Base-by-base conservation (phyloP, 2,888 invertebrate species). In the Tetranychus truncatus region DNA sequence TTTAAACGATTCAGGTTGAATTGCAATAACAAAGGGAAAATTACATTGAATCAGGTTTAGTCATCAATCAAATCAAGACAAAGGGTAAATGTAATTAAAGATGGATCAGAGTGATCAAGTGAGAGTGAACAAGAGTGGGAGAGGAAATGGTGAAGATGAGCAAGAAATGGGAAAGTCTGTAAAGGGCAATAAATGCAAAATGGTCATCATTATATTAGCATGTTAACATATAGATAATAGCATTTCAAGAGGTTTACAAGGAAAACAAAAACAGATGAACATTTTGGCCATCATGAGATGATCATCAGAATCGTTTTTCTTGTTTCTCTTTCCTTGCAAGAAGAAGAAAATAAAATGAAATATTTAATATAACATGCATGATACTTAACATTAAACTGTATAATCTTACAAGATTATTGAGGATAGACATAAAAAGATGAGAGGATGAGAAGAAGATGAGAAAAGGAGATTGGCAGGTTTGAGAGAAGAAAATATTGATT, bases 381-480 rank as follows among this genome's bases (percentile, higher is more conserved):
- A 15, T 55, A 15, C 9, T 55, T 15, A 55, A 55, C 55, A 55
- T 15, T 9, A 55, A 55, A 15, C 9, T 55, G 55, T 55, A 55
- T 55, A 55, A 55, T 55, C 55, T 55, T 55, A 55, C 55, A 55
- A 55, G 55, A 9, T 55, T 55, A 55, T 55, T 55, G 15, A 15
- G 11, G 55, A 55, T 9, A 55, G 55, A 55, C 11, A 55, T 9
- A 55, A 55, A 11, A 55, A 55, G 55, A 55, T 15, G 15, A 55
- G 55, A 55, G 55, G 9, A 55, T 55, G 55, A 55, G 6, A 6
- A 55, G 55, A 55, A 55, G 55, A 55, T 55, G 55, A 55, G 15
- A 55, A 55, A 55, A 55, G 55, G 55, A 55, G 55, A 55, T 55
- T 55, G 55, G 55, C 55, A 55, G 55, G 55, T 55, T 55, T 55